A percentile compares a stretch with the other conserved stretches of the same genome.
phyloP scores from a whole-genome alignment of 2,888 invertebrate species.

The Drosophila planitibia region DNA sequence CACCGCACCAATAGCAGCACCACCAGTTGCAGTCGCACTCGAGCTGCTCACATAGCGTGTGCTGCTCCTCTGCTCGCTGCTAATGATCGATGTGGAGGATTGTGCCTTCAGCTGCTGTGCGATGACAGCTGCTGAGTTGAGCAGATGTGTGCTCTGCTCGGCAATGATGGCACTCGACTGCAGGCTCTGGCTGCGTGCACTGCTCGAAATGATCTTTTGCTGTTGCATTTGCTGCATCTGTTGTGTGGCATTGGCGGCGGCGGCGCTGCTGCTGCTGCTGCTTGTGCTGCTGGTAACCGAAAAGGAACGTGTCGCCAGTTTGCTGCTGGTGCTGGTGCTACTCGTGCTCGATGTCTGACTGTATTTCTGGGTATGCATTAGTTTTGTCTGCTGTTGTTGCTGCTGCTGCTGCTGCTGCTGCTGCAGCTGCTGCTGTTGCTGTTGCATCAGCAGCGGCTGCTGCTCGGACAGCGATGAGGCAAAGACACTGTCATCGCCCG shows the following conservation, averaged over 20 bases:
- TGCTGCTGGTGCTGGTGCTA: conserved; percentile 62
- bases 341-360: conserved; percentile 65
- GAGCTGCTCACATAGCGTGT: conserved; percentile 72
- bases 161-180: conserved; percentile 79
- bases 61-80: conserved; percentile 77
- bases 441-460: conserved; percentile 32
- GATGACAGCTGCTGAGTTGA: conserved; percentile 76
- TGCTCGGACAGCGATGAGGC: conserved; percentile 37
- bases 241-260: conserved; percentile 20
- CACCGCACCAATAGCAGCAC: background rate
- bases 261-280: conserved; percentile 46
- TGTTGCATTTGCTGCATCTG: conserved; percentile 43
- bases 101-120: conserved; percentile 86
- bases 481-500: conserved; percentile 58
- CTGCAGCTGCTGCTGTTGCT: background rate
- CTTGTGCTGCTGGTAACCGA: conserved; percentile 67
- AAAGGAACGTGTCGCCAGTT: conserved; percentile 74
- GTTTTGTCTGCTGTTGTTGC: conserved; percentile 50
- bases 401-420: conserved; percentile 4
- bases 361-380: conserved; percentile 48
- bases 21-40: conserved; percentile 12
- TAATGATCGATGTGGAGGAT: conserved; percentile 84
- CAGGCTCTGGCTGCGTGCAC: conserved; percentile 83
- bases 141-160: conserved; percentile 68
- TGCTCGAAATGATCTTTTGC: conserved; percentile 80